These are phyloP conservation scores for Magallana ariakensis DNA, from an alignment of 1,140 invertebrate genomes.

Conservation along the genomic window DNA sequence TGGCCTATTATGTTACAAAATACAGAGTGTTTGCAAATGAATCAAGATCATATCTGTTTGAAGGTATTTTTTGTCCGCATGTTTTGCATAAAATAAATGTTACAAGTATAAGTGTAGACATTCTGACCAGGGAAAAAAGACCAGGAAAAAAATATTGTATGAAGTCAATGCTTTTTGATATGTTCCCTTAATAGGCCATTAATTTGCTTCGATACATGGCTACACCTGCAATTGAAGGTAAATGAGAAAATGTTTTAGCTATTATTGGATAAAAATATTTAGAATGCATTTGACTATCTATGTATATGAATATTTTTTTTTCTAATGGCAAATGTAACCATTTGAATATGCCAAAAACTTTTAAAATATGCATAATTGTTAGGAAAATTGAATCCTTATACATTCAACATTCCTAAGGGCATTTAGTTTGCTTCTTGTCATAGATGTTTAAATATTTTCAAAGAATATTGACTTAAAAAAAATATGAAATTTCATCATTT, in stretches of 20 bases:
- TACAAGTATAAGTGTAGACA: background rate
- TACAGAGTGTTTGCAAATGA: background rate
- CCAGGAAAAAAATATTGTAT: background rate
- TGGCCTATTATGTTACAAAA: background rate
- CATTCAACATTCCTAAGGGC: no score
- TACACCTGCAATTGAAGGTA: slow-evolving; percentile 32
- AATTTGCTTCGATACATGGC: slow-evolving; percentile 2
- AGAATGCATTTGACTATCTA: no score
- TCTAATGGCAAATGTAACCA: no score
- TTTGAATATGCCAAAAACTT: no score
- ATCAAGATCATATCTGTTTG: background rate
- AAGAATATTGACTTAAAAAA: no score
- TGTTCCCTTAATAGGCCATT: background rate
- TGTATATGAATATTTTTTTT: no score
- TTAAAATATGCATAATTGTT: no score
- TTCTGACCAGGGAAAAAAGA: background rate
- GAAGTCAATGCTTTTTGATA: background rate
- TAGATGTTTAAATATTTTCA: no score
- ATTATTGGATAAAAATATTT: no score
- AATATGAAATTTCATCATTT: no score
- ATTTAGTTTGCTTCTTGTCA: no score
- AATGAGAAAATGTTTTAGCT: background rate
- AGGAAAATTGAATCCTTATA: no score
- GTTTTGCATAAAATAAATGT: background rate
- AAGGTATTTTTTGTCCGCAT: background rate